Evolutionary conservation across 2,888 invertebrate species (phyloP), one percentile per base, ranked within the genome.

Genomic region (Microplitis deprimator): DNA sequence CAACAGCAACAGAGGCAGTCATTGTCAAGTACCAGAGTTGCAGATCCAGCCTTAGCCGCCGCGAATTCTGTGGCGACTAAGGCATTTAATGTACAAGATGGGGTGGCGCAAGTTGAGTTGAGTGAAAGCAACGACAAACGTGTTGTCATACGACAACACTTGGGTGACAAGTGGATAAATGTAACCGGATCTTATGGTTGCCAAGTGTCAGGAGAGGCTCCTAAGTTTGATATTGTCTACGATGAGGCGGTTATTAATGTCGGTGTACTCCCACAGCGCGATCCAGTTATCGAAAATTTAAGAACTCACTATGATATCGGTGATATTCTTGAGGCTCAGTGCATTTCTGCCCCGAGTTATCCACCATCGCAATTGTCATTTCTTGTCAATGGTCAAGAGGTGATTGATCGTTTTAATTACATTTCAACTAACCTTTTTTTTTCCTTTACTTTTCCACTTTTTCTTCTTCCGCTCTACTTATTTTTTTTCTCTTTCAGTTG

Each of bases 321-420:
- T 41, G 88, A 89, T 75, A 77, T 83, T 73, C 86, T 89, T 77
- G 82, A 84, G 71, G 87, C 84, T 16, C 84, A 84, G 75, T 89
- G 89, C 82, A 87, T 83, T 65, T 88, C 89, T 39, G 88, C 85
- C n/a, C 85, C 87, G 41, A 89, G 89, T 79, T 85, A 86, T 77
- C 89, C 89, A 10, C 81, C 86, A 13, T 87, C 89, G 59, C 79
- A 82, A 68, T 86, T 89, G 68, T 82, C 85, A 75, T 88, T 89
- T 82, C 83, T 88, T 79, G 83, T 89, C 81, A 89, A 89, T 77
- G 85, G 83, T 64, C 84, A 84, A 78, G 84, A 87, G 87, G 89
- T 88, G 81, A 83, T 50, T 50, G 50, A 50, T 50, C 50, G 10
- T 50, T 50, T 50, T 50, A 50, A 50, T 50, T 50, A 50, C 50